Base-by-base conservation (phyloP, 2,888 invertebrate species). In the Congeria kusceri region DNA sequence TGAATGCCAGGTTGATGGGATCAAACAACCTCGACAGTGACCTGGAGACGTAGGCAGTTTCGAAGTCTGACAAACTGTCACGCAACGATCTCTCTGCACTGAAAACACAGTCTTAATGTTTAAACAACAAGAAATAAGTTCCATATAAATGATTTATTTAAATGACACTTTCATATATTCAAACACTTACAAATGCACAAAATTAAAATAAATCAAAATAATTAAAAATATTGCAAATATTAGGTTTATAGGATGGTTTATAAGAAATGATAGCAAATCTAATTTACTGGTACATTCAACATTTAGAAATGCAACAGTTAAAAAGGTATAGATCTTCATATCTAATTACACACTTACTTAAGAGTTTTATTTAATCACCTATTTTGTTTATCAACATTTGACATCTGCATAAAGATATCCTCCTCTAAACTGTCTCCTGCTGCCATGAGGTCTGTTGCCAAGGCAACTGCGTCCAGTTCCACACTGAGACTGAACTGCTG, bases 1-100 rank as follows among this genome's bases (percentile, higher is more conserved):
- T 94, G 93, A 96, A 98, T 95, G 97, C 96, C 71, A 96, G 95
- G 90, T 98, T 96, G 0, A 97, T 96, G 9, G 97, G 96, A 91
- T 97, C 97, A 85, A 97, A 95, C 28, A 98, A 94, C 80, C 96
- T 95, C 0, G 96, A 96, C 83, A 98, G 95, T 0, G 97, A 97
- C 89, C 96, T 96, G 0, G 97, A 96, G 64, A 98, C 93, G 93
- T 97, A 98, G 0, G 97, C 96, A 89, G 96, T 97, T 94, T 98
- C 97, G 95, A 97, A 96, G 87, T 95, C 95, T 23, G 95, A 95
- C 44, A 97, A 87, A 3, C 91, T 91, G 44, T 89, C 84, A 65
- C 92, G 87, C 76, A 94, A 84, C 0, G 91, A 90, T 62, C 88
- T 87, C 86, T 94, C 95, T 18, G 95, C 88, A 67, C 94, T 94